Conservation (phyloP, 2,113 vertebrate genomes). For the Passer domesticus region DNA sequence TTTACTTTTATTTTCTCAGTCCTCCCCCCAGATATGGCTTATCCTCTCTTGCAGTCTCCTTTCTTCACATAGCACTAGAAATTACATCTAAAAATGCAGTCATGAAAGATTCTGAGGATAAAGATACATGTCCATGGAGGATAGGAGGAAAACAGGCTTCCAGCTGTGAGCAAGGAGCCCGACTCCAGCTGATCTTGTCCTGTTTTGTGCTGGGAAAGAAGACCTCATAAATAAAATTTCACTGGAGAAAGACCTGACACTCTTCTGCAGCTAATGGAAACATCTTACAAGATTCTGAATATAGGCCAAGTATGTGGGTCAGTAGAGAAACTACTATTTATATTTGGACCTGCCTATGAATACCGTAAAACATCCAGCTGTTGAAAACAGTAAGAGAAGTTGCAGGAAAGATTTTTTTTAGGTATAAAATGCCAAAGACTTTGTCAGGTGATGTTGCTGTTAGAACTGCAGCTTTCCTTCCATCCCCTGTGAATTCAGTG, state of each 20-base stretch:
- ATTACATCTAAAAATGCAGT: neutral
- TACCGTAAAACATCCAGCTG: conserved; percentile 40
- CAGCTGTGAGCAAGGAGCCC: neutral
- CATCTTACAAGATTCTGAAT: conserved; percentile 41
- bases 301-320: conserved; percentile 57
- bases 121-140: neutral
- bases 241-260: conserved; percentile 27
- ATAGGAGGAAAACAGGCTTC: neutral
- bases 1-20: neutral
- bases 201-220: conserved; percentile 21
- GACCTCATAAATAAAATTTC: conserved; percentile 48
- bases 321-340: conserved; percentile 49
- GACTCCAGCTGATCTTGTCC: neutral
- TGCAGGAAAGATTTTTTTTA: neutral
- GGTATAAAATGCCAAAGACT: neutral
- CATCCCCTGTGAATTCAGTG: neutral
- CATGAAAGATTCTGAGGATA: neutral
- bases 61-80: neutral
- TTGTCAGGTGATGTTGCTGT: conserved; percentile 8
- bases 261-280: conserved; percentile 28
- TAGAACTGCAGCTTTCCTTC: neutral
- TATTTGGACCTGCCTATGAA: conserved; percentile 31
- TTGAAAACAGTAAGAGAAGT: conserved; percentile 4
- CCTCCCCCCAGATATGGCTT: neutral
- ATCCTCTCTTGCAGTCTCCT: neutral